phyloP scores from a whole-genome alignment of 2,797 vertebrate genomes.

The Furcifer pardalis region DNA sequence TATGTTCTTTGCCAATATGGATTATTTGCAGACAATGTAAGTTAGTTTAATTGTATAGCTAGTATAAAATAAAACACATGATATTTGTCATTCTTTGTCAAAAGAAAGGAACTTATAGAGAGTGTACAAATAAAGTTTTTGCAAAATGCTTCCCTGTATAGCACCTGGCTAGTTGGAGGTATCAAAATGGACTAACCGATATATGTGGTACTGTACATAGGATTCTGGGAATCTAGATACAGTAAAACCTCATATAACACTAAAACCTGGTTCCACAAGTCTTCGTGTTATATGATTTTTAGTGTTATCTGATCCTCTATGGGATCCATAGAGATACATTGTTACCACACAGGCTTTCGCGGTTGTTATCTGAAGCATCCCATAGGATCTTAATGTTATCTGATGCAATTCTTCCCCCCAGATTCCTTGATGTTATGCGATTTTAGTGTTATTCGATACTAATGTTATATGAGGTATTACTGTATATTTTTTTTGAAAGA shows the following conservation, averaged over 20 bases:
- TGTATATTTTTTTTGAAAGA: slow-evolving; percentile 4
- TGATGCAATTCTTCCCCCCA: no score
- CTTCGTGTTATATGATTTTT: no score
- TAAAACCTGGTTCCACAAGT: no score
- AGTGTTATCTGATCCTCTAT: no score
- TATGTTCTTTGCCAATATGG: not conserved
- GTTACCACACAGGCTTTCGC: no score
- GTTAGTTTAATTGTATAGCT: not conserved
- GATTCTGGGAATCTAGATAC: not conserved
- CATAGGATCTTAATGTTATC: no score
- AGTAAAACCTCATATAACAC: no score
- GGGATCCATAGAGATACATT: no score
- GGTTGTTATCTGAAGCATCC: no score
- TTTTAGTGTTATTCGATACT: no score
- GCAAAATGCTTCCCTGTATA: slow-evolving; percentile 7
- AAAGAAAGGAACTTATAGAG: not conserved
- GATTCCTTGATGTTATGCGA: no score
- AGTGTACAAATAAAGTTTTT: not conserved
- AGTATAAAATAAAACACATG: not conserved
- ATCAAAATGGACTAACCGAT: slow-evolving; percentile 1
- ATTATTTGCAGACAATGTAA: not conserved
- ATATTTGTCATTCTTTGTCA: not conserved
- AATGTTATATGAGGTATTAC: no score
- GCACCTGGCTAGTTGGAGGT: slow-evolving; percentile 6
- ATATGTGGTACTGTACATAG: not conserved